phyloP scores from a whole-genome alignment of 37 sponge, comb jelly and placozoan species.

The Diacarnus erythraeanus region DNA sequence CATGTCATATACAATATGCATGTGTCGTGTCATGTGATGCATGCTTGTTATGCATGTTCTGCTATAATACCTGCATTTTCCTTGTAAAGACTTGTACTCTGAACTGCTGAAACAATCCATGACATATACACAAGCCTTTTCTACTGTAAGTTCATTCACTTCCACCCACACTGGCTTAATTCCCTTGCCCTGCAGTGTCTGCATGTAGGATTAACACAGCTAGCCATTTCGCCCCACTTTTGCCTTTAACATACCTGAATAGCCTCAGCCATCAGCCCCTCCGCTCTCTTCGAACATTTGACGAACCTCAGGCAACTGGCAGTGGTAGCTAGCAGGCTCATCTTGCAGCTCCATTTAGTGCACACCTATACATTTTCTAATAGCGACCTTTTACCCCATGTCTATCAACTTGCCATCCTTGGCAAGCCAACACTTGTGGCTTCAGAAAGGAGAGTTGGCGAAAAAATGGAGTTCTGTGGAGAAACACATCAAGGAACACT shows the following conservation, averaged over 20 bases:
- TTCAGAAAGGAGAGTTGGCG: constrained; percentile 5
- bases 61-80: constrained; percentile 39
- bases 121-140: constrained; percentile 57
- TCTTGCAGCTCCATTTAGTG: not conserved
- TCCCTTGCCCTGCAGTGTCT: constrained; percentile 7
- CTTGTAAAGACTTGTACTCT: constrained; percentile 23
- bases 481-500: constrained; percentile 33
- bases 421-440: constrained; percentile 29
- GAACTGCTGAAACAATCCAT: constrained; percentile 45
- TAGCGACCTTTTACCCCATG: constrained; percentile 15
- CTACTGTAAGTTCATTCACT: not conserved
- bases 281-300: constrained; percentile 9
- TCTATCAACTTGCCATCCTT: constrained; percentile 5
- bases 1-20: not conserved
- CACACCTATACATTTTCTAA: not conserved
- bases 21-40: not conserved
- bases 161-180: constrained; percentile 37
- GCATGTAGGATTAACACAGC: not conserved
- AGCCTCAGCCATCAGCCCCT: constrained; percentile 25
- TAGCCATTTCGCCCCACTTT: not conserved
- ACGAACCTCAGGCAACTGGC: constrained; percentile 19
- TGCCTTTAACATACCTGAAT: constrained; percentile 3
- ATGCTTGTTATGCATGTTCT: not conserved
- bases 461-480: constrained; percentile 25
- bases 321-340: not conserved